A percentile compares a stretch with the other conserved stretches of the same genome.
Evolutionary conservation across 2,113 vertebrate species (phyloP).

Genomic region (Odontesthes bonariensis): DNA sequence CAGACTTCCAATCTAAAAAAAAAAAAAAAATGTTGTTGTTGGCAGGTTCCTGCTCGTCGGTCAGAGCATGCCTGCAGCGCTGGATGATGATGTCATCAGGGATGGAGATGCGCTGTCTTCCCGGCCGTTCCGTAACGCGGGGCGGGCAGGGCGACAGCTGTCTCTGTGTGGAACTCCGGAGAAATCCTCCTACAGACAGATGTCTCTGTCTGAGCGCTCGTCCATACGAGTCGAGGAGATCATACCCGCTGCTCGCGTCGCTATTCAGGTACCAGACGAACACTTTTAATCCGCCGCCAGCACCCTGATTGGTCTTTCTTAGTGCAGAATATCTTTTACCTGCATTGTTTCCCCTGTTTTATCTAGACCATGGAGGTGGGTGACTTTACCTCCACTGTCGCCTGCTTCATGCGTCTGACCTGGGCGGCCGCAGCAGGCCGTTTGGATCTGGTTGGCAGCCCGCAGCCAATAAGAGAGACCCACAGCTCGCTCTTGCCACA

Average conservation of each 20-base stretch:
- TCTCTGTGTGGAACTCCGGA: constrained; percentile 96
- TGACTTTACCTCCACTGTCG: constrained; percentile 96
- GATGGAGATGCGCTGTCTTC: constrained; percentile 95
- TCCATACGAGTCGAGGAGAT: constrained; percentile 98
- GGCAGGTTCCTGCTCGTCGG: constrained; percentile 95
- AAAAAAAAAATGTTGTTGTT: too few relatives aligned
- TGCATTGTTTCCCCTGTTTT: background rate
- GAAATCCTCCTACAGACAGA: constrained; percentile 94
- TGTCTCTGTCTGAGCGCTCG: constrained; percentile 96
- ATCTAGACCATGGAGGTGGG: constrained; percentile 95
- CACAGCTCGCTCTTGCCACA: constrained; percentile 89
- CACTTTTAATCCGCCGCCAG: background rate
- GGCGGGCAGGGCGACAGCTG: constrained; percentile 90
- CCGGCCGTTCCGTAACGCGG: constrained; percentile 93
- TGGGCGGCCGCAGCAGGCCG: constrained; percentile 98
- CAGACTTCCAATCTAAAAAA: too few relatives aligned
- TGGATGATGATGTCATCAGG: constrained; percentile 93
- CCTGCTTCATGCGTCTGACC: constrained; percentile 97
- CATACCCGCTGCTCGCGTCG: constrained; percentile 95
- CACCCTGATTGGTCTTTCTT: background rate
- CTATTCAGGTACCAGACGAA: constrained; percentile 89
- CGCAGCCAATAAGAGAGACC: constrained; percentile 95
- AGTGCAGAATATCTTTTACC: background rate
- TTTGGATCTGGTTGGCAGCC: constrained; percentile 95
- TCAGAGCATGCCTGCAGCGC: constrained; percentile 91